Evolutionary conservation across 2,888 invertebrate species (phyloP).

Genomic region (Hirtodrosophila alboralis): DNA sequence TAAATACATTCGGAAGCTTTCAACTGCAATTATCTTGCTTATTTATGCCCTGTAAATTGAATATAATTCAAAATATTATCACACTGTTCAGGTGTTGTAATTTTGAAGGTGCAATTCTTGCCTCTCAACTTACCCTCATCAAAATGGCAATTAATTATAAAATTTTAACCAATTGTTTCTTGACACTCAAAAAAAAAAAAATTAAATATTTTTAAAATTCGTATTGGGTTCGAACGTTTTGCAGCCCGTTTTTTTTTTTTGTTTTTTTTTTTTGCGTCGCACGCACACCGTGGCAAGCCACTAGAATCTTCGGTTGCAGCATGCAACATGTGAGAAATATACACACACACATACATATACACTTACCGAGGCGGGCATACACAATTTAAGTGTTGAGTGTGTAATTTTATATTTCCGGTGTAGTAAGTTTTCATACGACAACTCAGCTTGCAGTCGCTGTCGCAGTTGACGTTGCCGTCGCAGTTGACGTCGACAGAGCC

Average conservation of each 20-base stretch:
- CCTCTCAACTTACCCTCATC: constrained; percentile 43
- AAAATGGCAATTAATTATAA: constrained; percentile 59
- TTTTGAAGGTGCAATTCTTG: constrained; percentile 12
- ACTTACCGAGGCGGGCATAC: constrained; percentile 41
- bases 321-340: constrained; percentile 59
- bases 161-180: constrained; percentile 37
- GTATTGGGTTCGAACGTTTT: constrained; percentile 66
- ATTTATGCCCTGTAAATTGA: not conserved
- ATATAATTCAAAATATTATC: constrained; percentile 27
- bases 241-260: constrained; percentile 74
- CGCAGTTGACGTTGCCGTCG: no score
- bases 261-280: no score
- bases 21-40: no score
- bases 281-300: constrained; percentile 44
- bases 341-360: constrained; percentile 13
- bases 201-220: constrained; percentile 35
- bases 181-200: constrained; percentile 35
- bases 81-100: constrained; percentile 53
- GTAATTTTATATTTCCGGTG: constrained; percentile 84
- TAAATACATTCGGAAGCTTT: no score
- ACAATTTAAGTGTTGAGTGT: constrained; percentile 83
- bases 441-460: no score
- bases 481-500: constrained; percentile 64
- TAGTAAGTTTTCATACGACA: constrained; percentile 77
- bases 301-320: constrained; percentile 70